phyloP scores from a whole-genome alignment of 2,797 vertebrate species.

The Paguma larvata region DNA sequence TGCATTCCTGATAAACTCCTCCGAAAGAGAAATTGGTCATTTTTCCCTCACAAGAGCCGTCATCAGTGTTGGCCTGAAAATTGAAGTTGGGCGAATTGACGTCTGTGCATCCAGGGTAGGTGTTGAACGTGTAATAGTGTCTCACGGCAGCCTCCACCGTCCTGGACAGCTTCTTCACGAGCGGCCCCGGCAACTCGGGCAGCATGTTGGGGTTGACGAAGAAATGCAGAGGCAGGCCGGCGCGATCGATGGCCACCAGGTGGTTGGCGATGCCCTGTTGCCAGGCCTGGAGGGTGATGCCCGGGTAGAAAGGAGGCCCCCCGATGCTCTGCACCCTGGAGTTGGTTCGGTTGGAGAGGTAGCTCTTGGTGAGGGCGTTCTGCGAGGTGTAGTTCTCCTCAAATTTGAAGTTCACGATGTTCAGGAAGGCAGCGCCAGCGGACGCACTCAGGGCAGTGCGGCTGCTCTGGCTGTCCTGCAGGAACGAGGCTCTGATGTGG shows the following conservation, averaged over 20 bases:
- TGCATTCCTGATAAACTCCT: slow-evolving; percentile 93
- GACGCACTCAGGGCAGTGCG: slow-evolving; percentile 85
- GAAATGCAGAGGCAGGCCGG: slow-evolving; percentile 91
- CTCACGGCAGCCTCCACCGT: slow-evolving; percentile 88
- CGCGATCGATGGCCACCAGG: slow-evolving; percentile 93
- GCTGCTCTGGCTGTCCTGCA: slow-evolving; percentile 86
- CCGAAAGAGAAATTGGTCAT: slow-evolving; percentile 94
- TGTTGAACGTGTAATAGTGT: slow-evolving; percentile 93
- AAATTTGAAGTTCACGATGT: slow-evolving; percentile 86
- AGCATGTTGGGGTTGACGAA: slow-evolving; percentile 90
- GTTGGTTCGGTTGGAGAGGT: slow-evolving; percentile 92
- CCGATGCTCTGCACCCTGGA: slow-evolving; percentile 93
- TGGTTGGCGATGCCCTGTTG: slow-evolving; percentile 93
- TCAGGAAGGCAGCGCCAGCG: slow-evolving; percentile 90
- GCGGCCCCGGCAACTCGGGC: slow-evolving; percentile 91
- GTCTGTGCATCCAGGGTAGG: slow-evolving; percentile 92
- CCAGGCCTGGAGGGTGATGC: slow-evolving; percentile 95
- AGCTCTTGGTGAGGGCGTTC: slow-evolving; percentile 86
- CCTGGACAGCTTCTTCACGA: slow-evolving; percentile 89
- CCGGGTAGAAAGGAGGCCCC: slow-evolving; percentile 92
- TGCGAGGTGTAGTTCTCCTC: slow-evolving; percentile 62
- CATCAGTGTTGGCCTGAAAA: slow-evolving; percentile 94
- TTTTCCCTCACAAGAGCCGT: slow-evolving; percentile 91
- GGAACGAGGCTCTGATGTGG: slow-evolving; percentile 91
- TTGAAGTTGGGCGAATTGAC: slow-evolving; percentile 92